Evolutionary conservation across 1,140 invertebrate species (phyloP).

Genomic region (Spodoptera frugiperda): DNA sequence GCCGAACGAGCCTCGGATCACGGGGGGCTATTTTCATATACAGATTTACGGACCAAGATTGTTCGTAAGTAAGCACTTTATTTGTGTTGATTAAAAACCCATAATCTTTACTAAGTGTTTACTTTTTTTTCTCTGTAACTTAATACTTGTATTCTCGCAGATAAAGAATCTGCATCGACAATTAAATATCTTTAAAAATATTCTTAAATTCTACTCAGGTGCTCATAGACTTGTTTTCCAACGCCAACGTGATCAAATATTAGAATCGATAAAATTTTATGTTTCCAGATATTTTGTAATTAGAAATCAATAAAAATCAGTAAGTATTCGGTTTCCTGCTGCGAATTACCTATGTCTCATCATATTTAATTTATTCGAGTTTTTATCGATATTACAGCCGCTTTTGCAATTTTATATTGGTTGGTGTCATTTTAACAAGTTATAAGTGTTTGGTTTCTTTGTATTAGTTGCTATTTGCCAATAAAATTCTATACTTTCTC

Average conservation of each 20-base stretch:
- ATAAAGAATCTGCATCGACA: not conserved
- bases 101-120: conserved; percentile 3
- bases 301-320: conserved; percentile 17
- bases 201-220: conserved; percentile 1
- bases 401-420: no score
- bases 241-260: conserved; percentile 17
- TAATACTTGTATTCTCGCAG: not conserved
- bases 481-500: not conserved
- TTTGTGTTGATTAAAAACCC: conserved; percentile 23
- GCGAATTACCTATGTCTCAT: conserved; percentile 38
- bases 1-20: conserved; percentile 62
- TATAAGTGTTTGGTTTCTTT: no score
- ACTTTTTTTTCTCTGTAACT: not conserved
- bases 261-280: conserved; percentile 39
- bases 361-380: not conserved
- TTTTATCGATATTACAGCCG: not conserved
- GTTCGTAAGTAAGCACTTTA: conserved; percentile 29
- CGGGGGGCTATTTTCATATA: conserved; percentile 62
- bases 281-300: conserved; percentile 33
- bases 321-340: conserved; percentile 18
- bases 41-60: conserved; percentile 21
- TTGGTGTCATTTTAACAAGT: no score
- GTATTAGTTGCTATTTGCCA: no score
- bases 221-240: conserved; percentile 24
- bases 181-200: not conserved